Evolutionary conservation across 1,140 invertebrate genomes (phyloP), one percentile per base, ranked within the genome.

Genomic region (Bactericera cockerelli): DNA sequence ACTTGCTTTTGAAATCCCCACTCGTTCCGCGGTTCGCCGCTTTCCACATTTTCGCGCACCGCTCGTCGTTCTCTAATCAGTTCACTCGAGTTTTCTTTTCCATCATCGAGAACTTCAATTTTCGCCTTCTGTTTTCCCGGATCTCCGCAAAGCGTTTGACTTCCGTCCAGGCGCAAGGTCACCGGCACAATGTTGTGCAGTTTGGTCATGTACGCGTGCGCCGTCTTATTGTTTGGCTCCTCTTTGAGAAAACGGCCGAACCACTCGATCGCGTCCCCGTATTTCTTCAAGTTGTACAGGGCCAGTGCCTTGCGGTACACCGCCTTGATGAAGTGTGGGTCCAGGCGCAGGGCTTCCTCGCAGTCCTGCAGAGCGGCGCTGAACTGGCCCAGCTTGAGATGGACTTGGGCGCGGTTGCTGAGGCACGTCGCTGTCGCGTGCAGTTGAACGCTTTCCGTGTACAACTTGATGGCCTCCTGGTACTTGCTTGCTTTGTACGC

Each of bases 391-490:
- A 79, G 62, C 66, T 83, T 86, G 24, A 86, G 69, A 79, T 78
- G 69, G 57, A 80, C 74, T 21, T 81, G 70, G n/a, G 83, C 82
- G 55, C 84, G 76, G 70, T 87, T 87, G 64, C 84, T 87, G 63
- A 78, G 80, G 6, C 76, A 72, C 21, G 71, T 69, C 13, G 76
- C 67, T 10, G 75, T 77, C 1, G 74, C 71, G 60, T 77, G 65
- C 6, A 78, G 69, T 2, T 70, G 63, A 57, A 87, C 76, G 64
- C 83, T 81, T 1, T 73, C 70, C 11, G 75, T 76, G 62, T 86
- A 87, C 64, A 81, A 78, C 8, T 73, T 62, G 4, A 84, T 65
- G 1, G 85, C 82, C 63, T 80, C 76, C 2, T 78, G 70, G 63
- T 78, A 84, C 62, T 86, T 82, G 19, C 75, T 76, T 21, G 73